phyloP scores from a whole-genome alignment of 1,140 invertebrate species.

The Tetragnatha versicolor region DNA sequence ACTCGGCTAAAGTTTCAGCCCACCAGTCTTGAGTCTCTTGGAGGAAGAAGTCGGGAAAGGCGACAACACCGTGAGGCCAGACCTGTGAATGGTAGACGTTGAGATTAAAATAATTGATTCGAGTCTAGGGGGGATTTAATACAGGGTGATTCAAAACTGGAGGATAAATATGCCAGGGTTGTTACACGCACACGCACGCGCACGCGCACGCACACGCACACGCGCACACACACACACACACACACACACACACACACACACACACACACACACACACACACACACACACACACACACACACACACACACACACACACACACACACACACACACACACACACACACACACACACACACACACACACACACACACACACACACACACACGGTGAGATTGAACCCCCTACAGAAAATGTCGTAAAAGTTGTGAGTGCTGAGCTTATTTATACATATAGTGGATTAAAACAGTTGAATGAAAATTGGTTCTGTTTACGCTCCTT shows the following conservation, averaged over 20 bases:
- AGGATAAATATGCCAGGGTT: background rate
- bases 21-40: conserved; percentile 78
- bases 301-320: conserved; percentile 5
- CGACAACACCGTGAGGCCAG: conserved; percentile 60
- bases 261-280: conserved; percentile 5
- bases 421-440: too few species aligned
- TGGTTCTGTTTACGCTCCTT: too few species aligned
- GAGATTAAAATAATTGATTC: background rate
- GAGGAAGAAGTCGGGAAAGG: conserved; percentile 86
- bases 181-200: background rate
- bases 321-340: conserved; percentile 5
- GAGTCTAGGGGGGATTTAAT: background rate
- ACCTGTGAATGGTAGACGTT: conserved; percentile 11
- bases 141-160: background rate
- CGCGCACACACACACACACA: background rate
- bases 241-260: conserved; percentile 5
- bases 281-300: conserved; percentile 5
- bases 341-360: background rate
- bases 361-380: conserved; percentile 2
- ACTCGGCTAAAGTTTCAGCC: conserved; percentile 72
- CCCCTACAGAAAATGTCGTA: too few species aligned
- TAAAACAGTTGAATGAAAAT: too few species aligned
- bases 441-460: too few species aligned
- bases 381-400: too few species aligned
- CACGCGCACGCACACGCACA: background rate